A percentile compares a stretch with the other conserved stretches of the same genome.
phyloP scores from a whole-genome alignment of 2,888 invertebrate species.

The Meghimatium bilineatum region DNA sequence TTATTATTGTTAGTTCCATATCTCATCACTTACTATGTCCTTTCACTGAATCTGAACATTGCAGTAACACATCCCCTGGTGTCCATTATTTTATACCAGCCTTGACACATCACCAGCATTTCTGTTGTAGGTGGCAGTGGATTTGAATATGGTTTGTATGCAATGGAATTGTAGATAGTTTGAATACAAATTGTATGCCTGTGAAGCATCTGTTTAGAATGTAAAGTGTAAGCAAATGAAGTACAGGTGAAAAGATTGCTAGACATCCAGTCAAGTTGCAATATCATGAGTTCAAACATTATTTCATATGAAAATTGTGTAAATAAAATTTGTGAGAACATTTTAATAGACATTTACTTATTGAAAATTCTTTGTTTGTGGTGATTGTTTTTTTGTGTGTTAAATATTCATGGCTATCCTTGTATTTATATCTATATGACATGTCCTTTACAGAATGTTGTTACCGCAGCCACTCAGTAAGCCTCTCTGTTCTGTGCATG shows the following conservation, averaged over 20 bases:
- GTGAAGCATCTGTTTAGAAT: not conserved
- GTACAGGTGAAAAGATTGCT: not conserved
- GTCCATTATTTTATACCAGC: slow-evolving; percentile 5
- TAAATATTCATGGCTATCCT: no score
- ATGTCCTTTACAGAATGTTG: no score
- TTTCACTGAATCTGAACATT: not conserved
- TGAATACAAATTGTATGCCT: slow-evolving; percentile 1
- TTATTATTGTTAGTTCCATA: slow-evolving; percentile 44
- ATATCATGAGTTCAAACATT: slow-evolving; percentile 42
- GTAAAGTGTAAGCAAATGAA: not conserved
- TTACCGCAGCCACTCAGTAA: no score
- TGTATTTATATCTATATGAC: no score
- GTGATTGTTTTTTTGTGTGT: not conserved
- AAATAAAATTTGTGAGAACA: slow-evolving; percentile 47
- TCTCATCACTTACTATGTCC: not conserved
- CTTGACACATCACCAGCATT: slow-evolving; percentile 43
- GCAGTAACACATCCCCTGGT: not conserved
- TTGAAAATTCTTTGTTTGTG: not conserved
- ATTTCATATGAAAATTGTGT: slow-evolving; percentile 39
- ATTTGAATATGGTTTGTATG: not conserved
- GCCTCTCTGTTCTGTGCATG: no score
- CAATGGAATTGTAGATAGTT: no score
- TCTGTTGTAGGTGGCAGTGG: no score
- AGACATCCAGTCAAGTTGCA: slow-evolving; percentile 3
- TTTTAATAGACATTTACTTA: slow-evolving; percentile 30